Percentiles rank a stretch among this genome's conserved stretches.
Conservation (phyloP, 1,140 invertebrate species). For the Notospermus geniculatus region DNA sequence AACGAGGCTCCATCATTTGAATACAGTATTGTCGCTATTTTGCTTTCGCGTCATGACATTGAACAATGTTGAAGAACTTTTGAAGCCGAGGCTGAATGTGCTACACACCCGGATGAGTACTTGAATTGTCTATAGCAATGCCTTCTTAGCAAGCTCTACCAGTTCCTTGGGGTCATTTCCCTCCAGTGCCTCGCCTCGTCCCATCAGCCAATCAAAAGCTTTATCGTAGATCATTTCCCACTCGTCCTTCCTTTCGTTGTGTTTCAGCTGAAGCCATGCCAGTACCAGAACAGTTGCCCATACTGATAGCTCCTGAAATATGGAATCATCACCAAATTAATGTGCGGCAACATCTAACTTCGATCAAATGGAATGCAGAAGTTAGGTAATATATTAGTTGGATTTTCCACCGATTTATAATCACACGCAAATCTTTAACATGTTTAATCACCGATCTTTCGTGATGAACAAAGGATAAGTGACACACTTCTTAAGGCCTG, state of each 20-base stretch:
- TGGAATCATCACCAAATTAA: not conserved
- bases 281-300: conserved; percentile 16
- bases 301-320: not conserved
- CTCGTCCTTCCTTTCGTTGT: conserved; percentile 9
- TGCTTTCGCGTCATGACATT: no score
- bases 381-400: not conserved
- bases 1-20: no score
- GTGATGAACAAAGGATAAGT: no score
- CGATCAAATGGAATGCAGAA: conserved; percentile 1
- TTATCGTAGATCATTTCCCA: conserved; percentile 18
- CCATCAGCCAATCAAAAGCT: conserved; percentile 7
- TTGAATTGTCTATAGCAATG: no score
- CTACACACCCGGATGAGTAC: no score
- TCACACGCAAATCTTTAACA: not conserved
- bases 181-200: not conserved
- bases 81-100: no score
- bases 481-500: no score
- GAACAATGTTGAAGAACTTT: no score
- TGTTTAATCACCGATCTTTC: no score
- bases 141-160: no score
- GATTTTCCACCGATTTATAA: not conserved
- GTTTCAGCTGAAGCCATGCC: conserved; percentile 2
- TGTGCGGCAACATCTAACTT: not conserved
- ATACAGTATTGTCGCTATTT: no score
- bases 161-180: not conserved